phyloP scores from a whole-genome alignment of 2,888 invertebrate genomes.

The Escarpia spicata region DNA sequence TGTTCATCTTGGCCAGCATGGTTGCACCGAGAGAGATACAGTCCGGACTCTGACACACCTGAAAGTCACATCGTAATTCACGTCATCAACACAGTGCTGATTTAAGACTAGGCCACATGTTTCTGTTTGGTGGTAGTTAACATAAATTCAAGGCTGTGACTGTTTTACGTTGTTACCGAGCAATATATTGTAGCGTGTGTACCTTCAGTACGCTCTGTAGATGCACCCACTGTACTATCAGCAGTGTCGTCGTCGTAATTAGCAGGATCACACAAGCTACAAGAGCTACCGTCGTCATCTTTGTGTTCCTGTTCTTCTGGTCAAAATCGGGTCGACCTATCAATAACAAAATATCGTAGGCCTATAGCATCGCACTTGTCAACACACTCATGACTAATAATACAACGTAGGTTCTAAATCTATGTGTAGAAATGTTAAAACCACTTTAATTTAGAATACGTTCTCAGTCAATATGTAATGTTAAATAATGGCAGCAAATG shows the following conservation, averaged over 20 bases:
- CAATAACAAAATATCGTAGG: not conserved
- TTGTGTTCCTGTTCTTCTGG: not conserved
- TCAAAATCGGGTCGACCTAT: not conserved
- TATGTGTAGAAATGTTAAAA: too few species aligned
- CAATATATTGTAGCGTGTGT: not conserved
- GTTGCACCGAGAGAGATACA: slow-evolving; percentile 52
- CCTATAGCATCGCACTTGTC: not conserved
- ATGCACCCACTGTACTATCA: not conserved
- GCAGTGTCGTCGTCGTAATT: not conserved
- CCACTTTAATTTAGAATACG: too few species aligned
- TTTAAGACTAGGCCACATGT: too few species aligned
- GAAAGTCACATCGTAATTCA: slow-evolving; percentile 20
- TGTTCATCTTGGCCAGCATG: slow-evolving; percentile 53
- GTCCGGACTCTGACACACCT: slow-evolving; percentile 46
- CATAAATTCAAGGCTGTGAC: not conserved
- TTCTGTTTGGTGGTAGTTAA: too few species aligned
- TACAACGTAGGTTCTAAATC: too few species aligned
- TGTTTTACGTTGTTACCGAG: not conserved
- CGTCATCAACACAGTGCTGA: too few species aligned
- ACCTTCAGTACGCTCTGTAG: not conserved
- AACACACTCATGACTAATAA: not conserved
- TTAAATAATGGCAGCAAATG: too few species aligned
- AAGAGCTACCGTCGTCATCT: not conserved
- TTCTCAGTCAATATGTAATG: too few species aligned
- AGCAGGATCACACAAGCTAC: not conserved